phyloP scores from a whole-genome alignment of 2,888 invertebrate species.

The Lingula anatina region DNA sequence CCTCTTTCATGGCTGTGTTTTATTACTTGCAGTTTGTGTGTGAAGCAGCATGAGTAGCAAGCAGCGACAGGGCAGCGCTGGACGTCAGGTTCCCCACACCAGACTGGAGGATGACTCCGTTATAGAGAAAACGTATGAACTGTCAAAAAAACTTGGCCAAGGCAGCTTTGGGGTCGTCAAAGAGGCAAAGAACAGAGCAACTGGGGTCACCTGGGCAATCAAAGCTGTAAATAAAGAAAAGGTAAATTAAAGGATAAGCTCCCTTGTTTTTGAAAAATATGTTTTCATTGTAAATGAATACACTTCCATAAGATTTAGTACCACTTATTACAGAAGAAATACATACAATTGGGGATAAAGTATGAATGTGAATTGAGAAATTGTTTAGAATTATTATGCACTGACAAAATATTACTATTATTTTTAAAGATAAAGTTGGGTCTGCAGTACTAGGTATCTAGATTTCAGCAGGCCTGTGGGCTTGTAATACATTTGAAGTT shows the following conservation, averaged over 20 bases:
- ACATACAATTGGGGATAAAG: neutral
- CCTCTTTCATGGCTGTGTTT: too few species aligned
- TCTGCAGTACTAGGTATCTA: too few species aligned
- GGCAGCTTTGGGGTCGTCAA: constrained; percentile 49
- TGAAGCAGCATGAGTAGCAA: too few species aligned
- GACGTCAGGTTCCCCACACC: constrained; percentile 39
- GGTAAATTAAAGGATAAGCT: constrained; percentile 28
- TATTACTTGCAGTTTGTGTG: too few species aligned
- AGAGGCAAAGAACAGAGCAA: constrained; percentile 30
- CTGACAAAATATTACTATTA: too few species aligned
- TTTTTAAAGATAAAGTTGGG: too few species aligned
- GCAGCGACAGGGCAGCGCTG: constrained; percentile 26
- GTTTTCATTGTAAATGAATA: too few species aligned
- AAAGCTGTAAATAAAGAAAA: constrained; percentile 51
- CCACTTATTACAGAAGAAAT: neutral
- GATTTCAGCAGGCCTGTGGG: too few species aligned
- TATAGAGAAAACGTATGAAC: constrained; percentile 36
- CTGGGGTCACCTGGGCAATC: constrained; percentile 43
- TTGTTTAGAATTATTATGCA: too few species aligned
- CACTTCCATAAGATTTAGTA: too few species aligned
- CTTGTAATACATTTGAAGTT: too few species aligned
- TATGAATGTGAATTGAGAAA: too few species aligned
- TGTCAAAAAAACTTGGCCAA: constrained; percentile 43
- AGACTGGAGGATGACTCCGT: constrained; percentile 39
- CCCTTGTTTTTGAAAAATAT: neutral